Evolutionary conservation across 2,113 vertebrate species (phyloP).

Genomic region (Crotalus tigris): DNA sequence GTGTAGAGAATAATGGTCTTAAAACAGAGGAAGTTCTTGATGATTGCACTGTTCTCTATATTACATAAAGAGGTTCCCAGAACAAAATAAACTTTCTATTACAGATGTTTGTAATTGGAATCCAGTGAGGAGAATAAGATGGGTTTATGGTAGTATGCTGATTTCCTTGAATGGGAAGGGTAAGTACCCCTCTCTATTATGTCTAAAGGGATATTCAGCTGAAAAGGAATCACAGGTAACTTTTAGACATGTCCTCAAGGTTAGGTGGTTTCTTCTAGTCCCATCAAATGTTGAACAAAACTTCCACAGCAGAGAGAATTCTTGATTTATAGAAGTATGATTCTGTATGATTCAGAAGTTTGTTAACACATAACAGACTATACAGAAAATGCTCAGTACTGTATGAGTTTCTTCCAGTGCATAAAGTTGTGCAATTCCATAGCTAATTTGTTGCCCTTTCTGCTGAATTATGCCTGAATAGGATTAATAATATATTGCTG

Average conservation of each 20-base stretch:
- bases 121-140: neutral
- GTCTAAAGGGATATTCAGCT: neutral
- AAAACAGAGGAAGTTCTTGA: neutral
- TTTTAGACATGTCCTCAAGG: neutral
- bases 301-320: neutral
- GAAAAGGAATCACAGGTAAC: neutral
- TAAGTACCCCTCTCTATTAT: neutral
- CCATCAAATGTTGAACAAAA: neutral
- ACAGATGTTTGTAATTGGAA: neutral
- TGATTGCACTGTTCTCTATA: neutral
- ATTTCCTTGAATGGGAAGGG: neutral
- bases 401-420: neutral
- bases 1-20: neutral
- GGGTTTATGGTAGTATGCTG: neutral
- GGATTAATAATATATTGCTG: neutral
- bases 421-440: neutral
- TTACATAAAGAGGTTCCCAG: neutral
- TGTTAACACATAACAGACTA: neutral
- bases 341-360: neutral
- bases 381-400: neutral
- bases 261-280: neutral
- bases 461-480: neutral
- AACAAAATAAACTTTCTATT: neutral
- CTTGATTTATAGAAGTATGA: neutral
- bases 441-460: neutral